Base-by-base conservation (phyloP, 2,113 vertebrate species). In the Typhlomys cinereus region DNA sequence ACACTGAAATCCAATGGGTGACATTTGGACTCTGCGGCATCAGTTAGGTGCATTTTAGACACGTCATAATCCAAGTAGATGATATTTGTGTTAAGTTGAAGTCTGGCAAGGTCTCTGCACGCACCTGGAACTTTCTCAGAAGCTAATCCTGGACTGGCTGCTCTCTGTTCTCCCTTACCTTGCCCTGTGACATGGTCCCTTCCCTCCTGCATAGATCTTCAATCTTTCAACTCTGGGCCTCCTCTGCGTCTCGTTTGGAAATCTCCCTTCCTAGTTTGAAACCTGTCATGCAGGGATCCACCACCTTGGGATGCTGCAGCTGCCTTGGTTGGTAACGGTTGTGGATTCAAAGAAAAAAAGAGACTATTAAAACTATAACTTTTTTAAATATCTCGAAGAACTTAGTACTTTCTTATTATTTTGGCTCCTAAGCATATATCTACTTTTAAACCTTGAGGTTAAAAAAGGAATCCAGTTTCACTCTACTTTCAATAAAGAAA, bases 101-200 rank as follows among this genome's bases (percentile, higher is more conserved):
- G n/a, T n/a, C n/a, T n/a, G n/a, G n/a, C n/a, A n/a, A n/a, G n/a
- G n/a, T n/a, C 11, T 46, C 14, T 62, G 7, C n/a, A 20, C 0
- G 1, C n/a, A 36, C 34, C 10, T 83, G 34, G 50, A 46, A 52
- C 46, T 9, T 23, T 50, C 20, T 15, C 29, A 11, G 13, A 46
- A 27, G 21, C 0, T 1, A 25, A 20, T 64, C 15, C 27, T 23
- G 39, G 59, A 31, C 20, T 3, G 41, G 59, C 29, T 62, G 39
- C 2, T 41, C 15, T 15, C 31, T 4, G 29, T 17, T 39, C 29
- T n/a, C 8, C 41, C 36, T 27, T 3, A 0, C 1, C 29, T 52
- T 14, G 39, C 13, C 52, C 69, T 5, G 52, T n/a, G 13, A 23
- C 31, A 44, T 1, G 4, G 66, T 15, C 17, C 36, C 17, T 59